Conservation (phyloP, 2,113 vertebrate genomes). For the Anarhynchus alexandrinus region DNA sequence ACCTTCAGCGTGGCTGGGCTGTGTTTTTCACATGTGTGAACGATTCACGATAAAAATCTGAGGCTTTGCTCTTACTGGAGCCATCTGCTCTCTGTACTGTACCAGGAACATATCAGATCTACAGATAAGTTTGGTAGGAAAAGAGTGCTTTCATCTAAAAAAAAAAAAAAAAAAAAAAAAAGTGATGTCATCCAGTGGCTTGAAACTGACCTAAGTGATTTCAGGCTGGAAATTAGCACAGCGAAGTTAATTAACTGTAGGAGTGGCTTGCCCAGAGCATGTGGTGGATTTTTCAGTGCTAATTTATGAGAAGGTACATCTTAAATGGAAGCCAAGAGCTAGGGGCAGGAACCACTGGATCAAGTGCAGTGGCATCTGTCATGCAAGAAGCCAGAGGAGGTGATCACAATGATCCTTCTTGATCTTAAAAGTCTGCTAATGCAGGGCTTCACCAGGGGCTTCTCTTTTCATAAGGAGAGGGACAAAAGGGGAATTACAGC, state of each 20-base stretch:
- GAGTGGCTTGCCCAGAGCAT: not conserved
- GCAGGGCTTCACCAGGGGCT: not conserved
- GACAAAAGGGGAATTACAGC: not conserved
- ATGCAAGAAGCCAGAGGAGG: not conserved
- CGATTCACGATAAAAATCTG: not conserved
- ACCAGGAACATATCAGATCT: not conserved
- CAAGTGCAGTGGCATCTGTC: not conserved
- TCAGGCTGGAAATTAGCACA: not conserved
- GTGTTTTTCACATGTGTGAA: not conserved
- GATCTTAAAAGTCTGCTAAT: not conserved
- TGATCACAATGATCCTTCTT: not conserved
- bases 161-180: not conserved
- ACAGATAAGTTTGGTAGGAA: not conserved
- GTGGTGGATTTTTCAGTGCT: not conserved
- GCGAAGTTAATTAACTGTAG: not conserved
- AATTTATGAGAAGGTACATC: not conserved
- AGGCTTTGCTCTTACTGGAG: not conserved
- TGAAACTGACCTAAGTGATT: not conserved
- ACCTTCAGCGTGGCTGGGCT: not conserved
- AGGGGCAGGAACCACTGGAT: not conserved
- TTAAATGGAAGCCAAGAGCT: not conserved
- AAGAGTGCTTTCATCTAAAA: not conserved
- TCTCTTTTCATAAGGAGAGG: not conserved
- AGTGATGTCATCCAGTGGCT: accelerated
- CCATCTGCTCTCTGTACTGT: not conserved